These are phyloP conservation scores for Epirrita christyi DNA, from an alignment of 2,888 invertebrate genomes.

Conservation along the genomic window DNA sequence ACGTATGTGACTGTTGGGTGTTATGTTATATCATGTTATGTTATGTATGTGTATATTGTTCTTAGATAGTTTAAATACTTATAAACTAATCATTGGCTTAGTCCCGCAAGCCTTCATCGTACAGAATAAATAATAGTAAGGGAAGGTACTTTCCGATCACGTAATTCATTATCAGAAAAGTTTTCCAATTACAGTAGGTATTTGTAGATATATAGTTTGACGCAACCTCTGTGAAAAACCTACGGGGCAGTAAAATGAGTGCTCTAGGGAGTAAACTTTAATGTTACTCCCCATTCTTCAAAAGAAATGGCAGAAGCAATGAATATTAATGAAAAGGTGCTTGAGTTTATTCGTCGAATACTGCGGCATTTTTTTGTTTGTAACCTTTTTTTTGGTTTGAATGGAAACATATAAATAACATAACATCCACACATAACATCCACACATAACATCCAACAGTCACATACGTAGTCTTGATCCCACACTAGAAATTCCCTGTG, in stretches of 20 bases:
- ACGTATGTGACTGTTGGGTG: no score
- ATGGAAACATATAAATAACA: no score
- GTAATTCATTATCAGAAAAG: constrained; percentile 21
- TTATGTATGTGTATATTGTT: no score
- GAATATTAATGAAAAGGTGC: constrained; percentile 14
- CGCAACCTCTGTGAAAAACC: not conserved
- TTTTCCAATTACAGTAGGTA: constrained; percentile 22
- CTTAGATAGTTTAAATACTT: no score
- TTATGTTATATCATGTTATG: no score
- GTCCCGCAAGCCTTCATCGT: not conserved
- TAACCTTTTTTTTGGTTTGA: no score
- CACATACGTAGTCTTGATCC: no score
- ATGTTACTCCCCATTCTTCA: constrained; percentile 10
- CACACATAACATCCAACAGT: no score
- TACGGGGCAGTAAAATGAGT: not conserved
- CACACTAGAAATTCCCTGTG: no score
- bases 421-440: no score
- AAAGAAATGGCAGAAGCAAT: constrained; percentile 17
- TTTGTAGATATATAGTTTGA: constrained; percentile 16
- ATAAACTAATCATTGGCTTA: no score
- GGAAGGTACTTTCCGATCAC: constrained; percentile 4
- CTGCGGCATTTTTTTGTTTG: no score
- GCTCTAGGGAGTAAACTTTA: constrained; percentile 9
- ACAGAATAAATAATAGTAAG: constrained; percentile 1
- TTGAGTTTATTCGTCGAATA: not conserved